Base-by-base conservation (phyloP, 1,140 invertebrate genomes). In the Macrotrachela quadricornifera region DNA sequence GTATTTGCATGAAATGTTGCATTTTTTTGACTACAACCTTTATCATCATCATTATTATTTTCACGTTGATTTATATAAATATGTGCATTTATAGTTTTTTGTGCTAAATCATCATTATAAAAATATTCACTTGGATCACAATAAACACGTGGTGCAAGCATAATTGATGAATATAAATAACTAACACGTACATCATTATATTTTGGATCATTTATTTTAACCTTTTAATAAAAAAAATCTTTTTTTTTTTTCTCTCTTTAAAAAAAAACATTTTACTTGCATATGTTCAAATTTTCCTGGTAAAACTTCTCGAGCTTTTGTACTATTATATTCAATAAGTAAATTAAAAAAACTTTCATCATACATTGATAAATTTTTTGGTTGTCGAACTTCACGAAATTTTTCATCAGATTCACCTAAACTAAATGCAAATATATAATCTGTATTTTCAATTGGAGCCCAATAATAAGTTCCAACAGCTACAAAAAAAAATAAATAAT, bases 51-150 rank as follows among this genome's bases (percentile, higher is more conserved):
- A 21, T 41, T 42, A 40, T 16, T 13, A 46, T 55, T 12, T 51
- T 21, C 30, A 54, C 61, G 51, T 54, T 40, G 39, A 21, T 72
- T 72, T 16, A 72, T 71, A 61, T 68, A 72, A 10, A 55, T 30
- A 56, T 72, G 70, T 49, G 70, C 70, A 50, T 67, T 61, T 12
- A 71, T 56, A 6, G 70, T 72, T 56, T 72, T 72, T 49, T 59
- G 57, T 10, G 60, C 64, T 14, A 71, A 57, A 47, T 70, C 61
- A 56, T 72, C 70, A 59, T 72, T 65, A 60, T 69, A 71, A 44
- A 68, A 63, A 53, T 72, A 72, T 13, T 61, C 59, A 51, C 64
- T 70, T 10, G 70, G 68, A 57, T 72, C 70, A 59, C 70, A 72
- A 54, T 70, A 63, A 17, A 65, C 62, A 57, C 66, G 67, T 0